Conservation (phyloP, 37 sponge, comb jelly and placozoan genomes). For the Haliclona indistincta region DNA sequence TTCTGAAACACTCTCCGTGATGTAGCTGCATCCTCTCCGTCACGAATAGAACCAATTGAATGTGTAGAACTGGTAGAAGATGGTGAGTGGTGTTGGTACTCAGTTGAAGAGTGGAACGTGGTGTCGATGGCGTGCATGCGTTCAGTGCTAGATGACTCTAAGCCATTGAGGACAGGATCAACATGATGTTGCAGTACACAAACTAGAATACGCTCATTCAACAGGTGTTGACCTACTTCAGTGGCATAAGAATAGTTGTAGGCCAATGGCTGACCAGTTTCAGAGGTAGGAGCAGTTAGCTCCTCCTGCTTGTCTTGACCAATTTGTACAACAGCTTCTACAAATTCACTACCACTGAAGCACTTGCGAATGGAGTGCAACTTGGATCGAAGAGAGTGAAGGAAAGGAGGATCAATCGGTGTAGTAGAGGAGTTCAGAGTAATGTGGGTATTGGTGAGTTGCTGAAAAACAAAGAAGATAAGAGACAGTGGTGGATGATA, state of each 20-base stretch:
- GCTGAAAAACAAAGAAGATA: conserved; percentile 22
- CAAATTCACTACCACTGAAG: conserved; percentile 74
- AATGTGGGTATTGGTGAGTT: conserved; percentile 17
- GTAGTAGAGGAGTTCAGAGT: conserved; percentile 30
- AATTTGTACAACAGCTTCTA: conserved; percentile 24
- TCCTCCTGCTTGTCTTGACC: background rate
- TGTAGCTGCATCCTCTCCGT: background rate
- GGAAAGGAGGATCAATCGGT: conserved; percentile 17
- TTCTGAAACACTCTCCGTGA: background rate
- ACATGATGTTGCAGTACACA: background rate
- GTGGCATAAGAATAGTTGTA: conserved; percentile 35
- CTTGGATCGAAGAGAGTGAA: conserved; percentile 32
- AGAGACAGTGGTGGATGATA: background rate
- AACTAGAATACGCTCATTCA: conserved; percentile 35
- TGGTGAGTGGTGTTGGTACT: background rate
- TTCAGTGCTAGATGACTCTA: background rate
- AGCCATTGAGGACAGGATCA: background rate
- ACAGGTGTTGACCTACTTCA: conserved; percentile 41
- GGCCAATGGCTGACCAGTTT: conserved; percentile 9
- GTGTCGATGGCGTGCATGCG: conserved; percentile 4
- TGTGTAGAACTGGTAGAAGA: too few relatives aligned
- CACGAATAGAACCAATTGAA: too few relatives aligned
- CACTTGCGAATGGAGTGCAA: conserved; percentile 58
- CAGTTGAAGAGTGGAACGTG: background rate
- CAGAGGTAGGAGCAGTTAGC: background rate